Evolutionary conservation across 2,113 vertebrate genomes (phyloP).

Genomic region (Canis aureus): DNA sequence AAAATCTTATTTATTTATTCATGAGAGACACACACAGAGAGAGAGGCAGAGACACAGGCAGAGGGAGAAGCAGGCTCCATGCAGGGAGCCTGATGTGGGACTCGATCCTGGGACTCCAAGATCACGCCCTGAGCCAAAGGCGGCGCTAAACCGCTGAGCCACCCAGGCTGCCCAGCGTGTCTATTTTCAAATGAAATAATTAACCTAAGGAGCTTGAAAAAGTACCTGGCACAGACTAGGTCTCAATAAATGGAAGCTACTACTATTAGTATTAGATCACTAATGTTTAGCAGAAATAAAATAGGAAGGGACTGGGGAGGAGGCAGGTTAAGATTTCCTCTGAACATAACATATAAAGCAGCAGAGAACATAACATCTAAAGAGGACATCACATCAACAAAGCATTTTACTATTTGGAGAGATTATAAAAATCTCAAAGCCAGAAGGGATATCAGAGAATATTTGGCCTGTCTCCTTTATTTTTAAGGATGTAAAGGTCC

Average conservation of each 20-base stretch:
- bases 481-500: background rate
- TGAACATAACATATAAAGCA: background rate
- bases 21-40: no score
- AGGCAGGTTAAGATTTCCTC: background rate
- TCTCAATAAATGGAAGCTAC: background rate
- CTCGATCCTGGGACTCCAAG: no score
- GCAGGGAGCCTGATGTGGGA: no score
- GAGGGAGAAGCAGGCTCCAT: no score
- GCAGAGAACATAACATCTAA: background rate
- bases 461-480: background rate
- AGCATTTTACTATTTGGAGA: background rate
- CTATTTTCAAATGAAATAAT: conserved; percentile 11
- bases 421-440: background rate
- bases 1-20: no score
- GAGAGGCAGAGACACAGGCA: no score
- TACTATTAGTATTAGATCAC: background rate
- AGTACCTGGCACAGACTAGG: background rate
- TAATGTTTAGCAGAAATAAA: background rate
- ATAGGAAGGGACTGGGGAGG: background rate
- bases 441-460: background rate
- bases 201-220: background rate
- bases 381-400: background rate
- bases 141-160: no score
- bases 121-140: no score
- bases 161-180: background rate